Base-by-base conservation (phyloP, 2,888 invertebrate genomes). In the Leptinotarsa peninsularis region DNA sequence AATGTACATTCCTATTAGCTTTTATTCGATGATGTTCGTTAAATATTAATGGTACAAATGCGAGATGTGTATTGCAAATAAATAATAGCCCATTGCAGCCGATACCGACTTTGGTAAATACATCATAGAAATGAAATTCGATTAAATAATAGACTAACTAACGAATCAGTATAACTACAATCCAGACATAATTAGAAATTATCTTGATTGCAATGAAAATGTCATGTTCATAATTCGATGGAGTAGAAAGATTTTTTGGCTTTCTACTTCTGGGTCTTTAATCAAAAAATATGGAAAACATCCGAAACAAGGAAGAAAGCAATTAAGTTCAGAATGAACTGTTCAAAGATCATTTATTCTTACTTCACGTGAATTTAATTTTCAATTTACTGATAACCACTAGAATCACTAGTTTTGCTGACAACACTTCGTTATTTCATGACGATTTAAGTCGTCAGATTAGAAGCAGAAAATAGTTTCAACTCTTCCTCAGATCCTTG, bases 1-100 rank as follows among this genome's bases (percentile, higher is more conserved):
- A 70, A 70, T 58, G 70, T 49, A 33, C 63, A 63, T 58, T 14
- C 21, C 58, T 23, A 23, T 23, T 23, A 21, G 58, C 58, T 58
- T 58, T 23, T 15, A 58, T 58, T 58, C 58, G 58, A 23, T 43
- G 43, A 43, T 43, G 43, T 63, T 63, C 63, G 33, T 63, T 63
- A 63, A 63, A 63, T 58, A 23, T 23, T 58, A 14, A 58, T 58
- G 58, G 58, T 14, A 27, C 23, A 27, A 58, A 58, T 23, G 14
- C 21, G 21, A 58, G 23, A 58, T 23, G 27, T 15, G 58, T 33
- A 58, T 58, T 27, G 10, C 43, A 43, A 43, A 2, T 21, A 58
- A 15, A 13, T 23, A 58, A 58, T 21, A 58, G 14, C 58, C 58
- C 13, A 58, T 58, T 23, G 15, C 58, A 23, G 23, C 23, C 58